Base-by-base conservation (phyloP, 2,888 invertebrate species). In the Lithophane semibrunnea region DNA sequence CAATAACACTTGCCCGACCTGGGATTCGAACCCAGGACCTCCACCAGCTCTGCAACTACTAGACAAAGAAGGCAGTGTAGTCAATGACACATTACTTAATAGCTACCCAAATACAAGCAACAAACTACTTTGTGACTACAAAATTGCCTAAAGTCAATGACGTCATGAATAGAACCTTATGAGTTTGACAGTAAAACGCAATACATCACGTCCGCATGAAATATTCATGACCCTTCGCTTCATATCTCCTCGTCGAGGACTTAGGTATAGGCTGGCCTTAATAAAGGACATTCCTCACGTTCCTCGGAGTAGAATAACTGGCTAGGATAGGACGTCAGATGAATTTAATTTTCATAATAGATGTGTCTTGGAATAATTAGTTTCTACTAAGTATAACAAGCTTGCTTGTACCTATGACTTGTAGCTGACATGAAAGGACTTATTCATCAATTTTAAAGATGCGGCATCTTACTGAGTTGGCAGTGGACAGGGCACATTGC, bases 171-270 rank as follows among this genome's bases (percentile, higher is more conserved):
- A 73, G 12, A 42, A 42, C 63, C 13, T 44, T 56, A 70, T 73
- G 37, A 78, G 49, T 64, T 67, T 8, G 70, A 52, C 61, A 70
- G 42, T 73, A 42, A 47, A 21, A 37, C 61, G 63, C 75, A 73
- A 73, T 84, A 64, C 65, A 79, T 86, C 87, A 84, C 80, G 80
- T 84, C 5, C 24, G 13, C 24, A 87, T 87, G 69, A 80, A 85
- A 82, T 85, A 79, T 82, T 82, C 75, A 86, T 81, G 76, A 70
- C 8, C 12, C 54, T 37, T 75, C 56, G 77, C 52, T 37, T 82
- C 67, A 85, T 82, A 85, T 79, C 79, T 67, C 52, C 9, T 56
- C 52, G 63, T 37, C n/a, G 63, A 66, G 74, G 65, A 71, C 76
- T 83, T 75, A 52, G 67, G 52, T 66, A 72, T 58, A 72, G 54